Base-by-base conservation (phyloP, 2,888 invertebrate species). In the Augochlorella aurata region DNA sequence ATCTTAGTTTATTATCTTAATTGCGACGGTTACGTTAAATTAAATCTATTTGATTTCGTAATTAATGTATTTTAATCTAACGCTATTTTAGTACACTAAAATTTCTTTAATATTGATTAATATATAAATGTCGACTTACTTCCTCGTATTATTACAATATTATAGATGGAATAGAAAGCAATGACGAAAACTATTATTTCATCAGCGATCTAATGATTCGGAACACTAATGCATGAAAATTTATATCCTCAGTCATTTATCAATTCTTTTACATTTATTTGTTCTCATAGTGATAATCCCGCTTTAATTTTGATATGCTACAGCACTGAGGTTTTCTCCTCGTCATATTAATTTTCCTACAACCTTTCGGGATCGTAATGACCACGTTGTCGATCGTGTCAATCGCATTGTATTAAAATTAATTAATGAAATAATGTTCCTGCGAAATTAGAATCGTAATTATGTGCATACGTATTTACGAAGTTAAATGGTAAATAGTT, bases 371-470 rank as follows among this genome's bases (percentile, higher is more conserved):
- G 71, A 71, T 14, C 50, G 5, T 14, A 44, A 71, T 68, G 71
- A 81, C 71, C 74, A 29, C 18, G 8, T 50, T 66, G 29, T 66
- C 63, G 44, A 71, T 47, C 63, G 74, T 80, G 63, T 7, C 44
- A 7, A 45, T 38, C 29, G 44, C 18, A 14, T 38, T 2, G 29
- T 38, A 1, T 63, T 74, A 70, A n/a, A 52, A 24, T 38, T 68
- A 58, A 72, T 68, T 47, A 71, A 71, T 54, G 49, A 65, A n/a
- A 38, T 18, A 14, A 16, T 72, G 65, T 68, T 38, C 80, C 82
- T 82, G 81, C 49, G 70, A 61, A 81, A 44, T 73, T 16, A 66
- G 45, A 81, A 52, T 24, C 18, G 18, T 29, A 1, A 14, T 61
- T 24, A 61, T 18, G 18, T 18, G 8, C 14, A 38, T 14, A 50